Evolutionary conservation across 2,888 invertebrate genomes (phyloP), one percentile per base, ranked within the genome.

Genomic region (Elysia crispata): DNA sequence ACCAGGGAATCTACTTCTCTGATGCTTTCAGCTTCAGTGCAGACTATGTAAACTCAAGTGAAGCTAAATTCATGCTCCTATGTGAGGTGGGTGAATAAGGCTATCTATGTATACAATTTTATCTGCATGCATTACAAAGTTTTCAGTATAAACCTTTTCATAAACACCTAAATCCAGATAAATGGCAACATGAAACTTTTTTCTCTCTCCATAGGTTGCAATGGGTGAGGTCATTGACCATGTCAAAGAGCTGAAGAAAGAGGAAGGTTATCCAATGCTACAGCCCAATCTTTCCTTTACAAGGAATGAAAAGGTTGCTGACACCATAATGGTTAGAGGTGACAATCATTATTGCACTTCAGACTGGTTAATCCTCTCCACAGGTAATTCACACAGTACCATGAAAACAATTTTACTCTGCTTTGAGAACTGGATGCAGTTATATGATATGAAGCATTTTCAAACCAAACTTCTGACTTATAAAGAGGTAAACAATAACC

Each of bases 1-100:
- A 57, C 15, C 73, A 83, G 84, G 84, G 84, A 50, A 80, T 84
- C 13, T 84, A 84, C 72, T 83, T 83, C 33, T 76, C 83, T 25
- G 81, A 84, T 76, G 15, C 20, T 1, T 84, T 83, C 33, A 20
- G 20, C 13, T 80, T 81, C 75, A 81, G 81, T 57, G 28, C 30
- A 13, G 23, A n/a, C 25, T 83, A 85, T 60, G 77, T 77, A 18
- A 23, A 30, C 15, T 54, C 76, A 41, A 31, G 49, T 23, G 15
- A n/a, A 18, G 67, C 69, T 30, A 77, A 64, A 11, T 79, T 81
- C 75, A 83, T 83, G 80, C 72, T 84, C 23, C 66, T 83, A 33
- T 81, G 78, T 82, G 82, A 81, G 80, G 81, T 83, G 73, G 31
- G 80, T 31, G 25, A 41, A 41, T 6, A 3, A 41, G 11, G 11